These are phyloP conservation scores for Zenarchopterus dispar DNA, from an alignment of 2,797 vertebrate genomes.

Conservation along the genomic window DNA sequence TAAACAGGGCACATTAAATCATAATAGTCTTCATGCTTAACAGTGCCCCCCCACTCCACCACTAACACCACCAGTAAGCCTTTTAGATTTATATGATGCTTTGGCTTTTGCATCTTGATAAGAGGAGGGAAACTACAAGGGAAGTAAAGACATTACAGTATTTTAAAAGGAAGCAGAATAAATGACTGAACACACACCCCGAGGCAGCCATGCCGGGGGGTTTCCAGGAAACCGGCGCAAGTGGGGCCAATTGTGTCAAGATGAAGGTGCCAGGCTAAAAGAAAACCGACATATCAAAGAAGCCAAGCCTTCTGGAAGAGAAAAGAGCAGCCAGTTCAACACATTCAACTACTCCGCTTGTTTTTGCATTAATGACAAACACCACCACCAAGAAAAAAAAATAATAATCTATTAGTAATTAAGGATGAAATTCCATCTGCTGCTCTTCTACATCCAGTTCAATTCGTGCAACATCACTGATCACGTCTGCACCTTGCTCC, in stretches of 20 bases:
- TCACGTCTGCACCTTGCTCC: slow-evolving; percentile 12
- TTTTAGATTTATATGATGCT: slow-evolving; percentile 70
- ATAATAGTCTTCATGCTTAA: slow-evolving; percentile 61
- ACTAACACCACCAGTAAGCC: slow-evolving; percentile 65
- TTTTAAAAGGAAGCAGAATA: slow-evolving; percentile 79
- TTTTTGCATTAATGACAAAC: slow-evolving; percentile 73
- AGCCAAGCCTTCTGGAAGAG: slow-evolving; percentile 65
- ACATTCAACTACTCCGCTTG: slow-evolving; percentile 68
- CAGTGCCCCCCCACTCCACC: slow-evolving; percentile 56
- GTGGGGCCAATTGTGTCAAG: slow-evolving; percentile 76
- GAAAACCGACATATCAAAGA: slow-evolving; percentile 82
- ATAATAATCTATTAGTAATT: slow-evolving; percentile 76
- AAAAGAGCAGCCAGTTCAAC: slow-evolving; percentile 68
- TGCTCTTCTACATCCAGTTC: slow-evolving; percentile 55
- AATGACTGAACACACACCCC: slow-evolving; percentile 80
- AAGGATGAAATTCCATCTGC: slow-evolving; percentile 66
- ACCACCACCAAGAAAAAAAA: slow-evolving; percentile 68
- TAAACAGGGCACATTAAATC: slow-evolving; percentile 64
- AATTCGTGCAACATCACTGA: not conserved
- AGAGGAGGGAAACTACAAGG: slow-evolving; percentile 74
- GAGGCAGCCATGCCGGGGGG: slow-evolving; percentile 75
- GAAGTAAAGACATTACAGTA: slow-evolving; percentile 77
- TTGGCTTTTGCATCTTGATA: slow-evolving; percentile 78
- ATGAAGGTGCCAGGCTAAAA: slow-evolving; percentile 78
- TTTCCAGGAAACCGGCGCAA: slow-evolving; percentile 73